phyloP scores from a whole-genome alignment of 2,888 invertebrate species.

The Heterodera filipjevi region DNA sequence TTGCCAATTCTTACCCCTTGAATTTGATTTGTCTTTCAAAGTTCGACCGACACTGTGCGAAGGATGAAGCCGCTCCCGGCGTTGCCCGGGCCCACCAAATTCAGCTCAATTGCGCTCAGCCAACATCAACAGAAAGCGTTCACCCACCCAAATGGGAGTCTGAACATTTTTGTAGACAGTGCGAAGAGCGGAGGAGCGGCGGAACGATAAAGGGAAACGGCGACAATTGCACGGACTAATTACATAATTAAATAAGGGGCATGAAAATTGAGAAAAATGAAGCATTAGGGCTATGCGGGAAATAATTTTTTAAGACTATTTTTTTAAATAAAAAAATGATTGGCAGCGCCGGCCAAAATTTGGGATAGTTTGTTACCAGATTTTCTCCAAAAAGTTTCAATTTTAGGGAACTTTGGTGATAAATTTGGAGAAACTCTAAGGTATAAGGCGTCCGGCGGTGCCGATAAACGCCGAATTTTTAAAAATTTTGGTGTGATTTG shows the following conservation, averaged over 20 bases:
- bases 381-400: no score
- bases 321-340: no score
- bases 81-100: slow-evolving; percentile 8
- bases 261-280: background rate
- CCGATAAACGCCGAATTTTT: no score
- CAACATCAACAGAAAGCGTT: background rate
- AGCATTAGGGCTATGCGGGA: no score
- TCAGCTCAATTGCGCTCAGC: background rate
- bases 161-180: background rate
- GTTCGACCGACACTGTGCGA: background rate
- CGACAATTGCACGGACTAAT: background rate
- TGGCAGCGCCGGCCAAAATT: no score
- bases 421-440: no score
- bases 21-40: background rate
- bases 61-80: slow-evolving; percentile 6
- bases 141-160: background rate
- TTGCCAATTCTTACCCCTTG: no score
- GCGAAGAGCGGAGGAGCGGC: background rate
- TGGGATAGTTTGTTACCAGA: no score
- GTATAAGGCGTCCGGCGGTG: no score
- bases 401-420: no score
- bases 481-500: no score
- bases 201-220: background rate
- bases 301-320: no score
- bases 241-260: background rate